These are phyloP conservation scores for Cremastinae sp. DNA, from an alignment of 2,888 invertebrate genomes.

Conservation along the genomic window DNA sequence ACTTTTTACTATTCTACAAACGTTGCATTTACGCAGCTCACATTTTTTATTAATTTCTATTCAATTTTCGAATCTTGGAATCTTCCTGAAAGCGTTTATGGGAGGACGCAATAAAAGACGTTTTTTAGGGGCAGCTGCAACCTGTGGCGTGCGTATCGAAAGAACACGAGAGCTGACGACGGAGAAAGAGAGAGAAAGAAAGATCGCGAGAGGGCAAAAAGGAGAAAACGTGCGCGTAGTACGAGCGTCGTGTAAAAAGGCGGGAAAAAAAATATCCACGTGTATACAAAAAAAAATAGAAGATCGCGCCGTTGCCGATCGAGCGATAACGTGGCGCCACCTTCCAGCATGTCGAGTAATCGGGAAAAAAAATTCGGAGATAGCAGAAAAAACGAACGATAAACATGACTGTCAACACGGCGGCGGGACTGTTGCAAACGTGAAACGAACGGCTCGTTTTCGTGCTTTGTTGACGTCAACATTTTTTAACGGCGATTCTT, in stretches of 20 bases:
- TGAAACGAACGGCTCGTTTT: conserved; percentile 18
- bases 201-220: conserved; percentile 33
- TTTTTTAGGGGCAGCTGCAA: conserved; percentile 72
- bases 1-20: too few species aligned
- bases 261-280: background rate
- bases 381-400: background rate
- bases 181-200: too few species aligned
- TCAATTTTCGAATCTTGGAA: too few species aligned
- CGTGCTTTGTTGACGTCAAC: conserved; percentile 13
- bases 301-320: conserved; percentile 23
- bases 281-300: background rate
- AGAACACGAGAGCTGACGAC: conserved; percentile 29
- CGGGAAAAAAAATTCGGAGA: background rate
- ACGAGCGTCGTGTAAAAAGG: conserved; percentile 2
- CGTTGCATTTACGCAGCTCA: too few species aligned
- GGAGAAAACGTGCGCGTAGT: conserved; percentile 43
- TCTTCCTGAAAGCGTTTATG: conserved; percentile 43
- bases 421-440: background rate
- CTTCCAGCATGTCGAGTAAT: background rate
- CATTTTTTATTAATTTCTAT: too few species aligned
- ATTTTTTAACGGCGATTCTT: conserved; percentile 2
- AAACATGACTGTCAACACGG: conserved; percentile 11
- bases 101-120: conserved; percentile 67
- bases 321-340: background rate
- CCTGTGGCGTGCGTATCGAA: conserved; percentile 64